Base-by-base conservation (phyloP, 2,888 invertebrate species). In the Elmis aenea region DNA sequence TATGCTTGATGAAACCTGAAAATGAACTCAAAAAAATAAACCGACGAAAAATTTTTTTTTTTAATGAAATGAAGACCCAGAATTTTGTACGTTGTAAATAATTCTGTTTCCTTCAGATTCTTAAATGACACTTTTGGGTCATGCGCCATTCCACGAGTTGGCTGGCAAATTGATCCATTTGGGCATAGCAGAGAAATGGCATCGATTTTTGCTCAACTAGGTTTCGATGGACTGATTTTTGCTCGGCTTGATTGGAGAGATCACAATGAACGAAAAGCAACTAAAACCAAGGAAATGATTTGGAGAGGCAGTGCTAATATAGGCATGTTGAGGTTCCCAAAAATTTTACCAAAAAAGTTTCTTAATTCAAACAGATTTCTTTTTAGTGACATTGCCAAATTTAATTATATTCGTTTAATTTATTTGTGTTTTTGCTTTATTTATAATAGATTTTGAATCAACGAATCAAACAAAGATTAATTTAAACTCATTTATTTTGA, bases 231-330 rank as follows among this genome's bases (percentile, higher is more conserved):
- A 0, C 66, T 91, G 45, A 83, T 93, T 57, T 77, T 94, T 35
- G 92, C 88, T 0, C 76, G 94, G 12, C 75, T 93, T 13, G 93
- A 94, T 66, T 91, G 84, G 64, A 80, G 86, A 59, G 94, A 95
- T 59, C 91, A 89, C 61, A 38, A 39, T 0, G 51, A 67, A 0
- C 71, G 93, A 30, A 59, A 81, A 6, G 38, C 49, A 1, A 68
- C 71, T 0, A 76, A 76, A 54, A 76, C 73, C 0, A 79, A 87
- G 65, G 94, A 95, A 67, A 82, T 89, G 74, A 66, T 95, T 11
- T 95, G 94, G 94, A 70, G 76, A 52, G 83, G 75, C 0, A 85
- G 84, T 46, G 74, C 78, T 9, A 81, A 73, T 62, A 71, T 83
- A 42, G 85, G 86, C 84, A 59, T 58, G 25, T 13, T 27, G n/a